Evolutionary conservation across 2,113 vertebrate species (phyloP).

Genomic region (Poeciliopsis prolifica): DNA sequence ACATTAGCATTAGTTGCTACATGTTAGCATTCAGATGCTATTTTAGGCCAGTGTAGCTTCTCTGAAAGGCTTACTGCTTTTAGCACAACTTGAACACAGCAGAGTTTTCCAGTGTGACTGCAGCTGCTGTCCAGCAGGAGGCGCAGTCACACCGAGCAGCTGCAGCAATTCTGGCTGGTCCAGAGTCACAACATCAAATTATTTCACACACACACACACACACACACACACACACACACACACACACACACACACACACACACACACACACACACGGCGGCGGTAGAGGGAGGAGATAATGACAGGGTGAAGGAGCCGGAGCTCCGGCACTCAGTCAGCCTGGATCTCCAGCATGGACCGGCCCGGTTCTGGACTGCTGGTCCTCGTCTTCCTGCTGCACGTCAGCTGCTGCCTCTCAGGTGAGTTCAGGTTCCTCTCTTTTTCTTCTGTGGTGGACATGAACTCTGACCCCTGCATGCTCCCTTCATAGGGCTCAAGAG

Average conservation of each 20-base stretch:
- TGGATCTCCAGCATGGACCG: slow-evolving; percentile 49
- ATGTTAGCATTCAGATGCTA: no score
- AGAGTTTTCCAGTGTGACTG: background rate
- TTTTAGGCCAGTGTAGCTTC: no score
- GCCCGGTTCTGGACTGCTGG: slow-evolving; percentile 39
- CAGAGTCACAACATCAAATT: background rate
- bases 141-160: background rate
- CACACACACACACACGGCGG: background rate
- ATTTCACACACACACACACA: slow-evolving; percentile 1
- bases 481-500: slow-evolving; percentile 39
- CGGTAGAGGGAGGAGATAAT: slow-evolving; percentile 34
- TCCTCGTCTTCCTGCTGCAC: slow-evolving; percentile 40
- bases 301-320: slow-evolving; percentile 40
- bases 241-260: no score
- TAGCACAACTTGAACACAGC: no score
- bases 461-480: background rate
- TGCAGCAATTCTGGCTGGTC: background rate
- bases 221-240: no score
- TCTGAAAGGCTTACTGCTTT: no score
- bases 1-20: no score
- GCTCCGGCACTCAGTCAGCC: background rate
- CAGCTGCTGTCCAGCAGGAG: background rate
- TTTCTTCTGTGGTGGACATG: slow-evolving; percentile 2
- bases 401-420: slow-evolving; percentile 42
- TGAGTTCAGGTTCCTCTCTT: slow-evolving; percentile 23